Evolutionary conservation across 2,113 vertebrate species (phyloP).

Genomic region (Alaudala cheleensis): DNA sequence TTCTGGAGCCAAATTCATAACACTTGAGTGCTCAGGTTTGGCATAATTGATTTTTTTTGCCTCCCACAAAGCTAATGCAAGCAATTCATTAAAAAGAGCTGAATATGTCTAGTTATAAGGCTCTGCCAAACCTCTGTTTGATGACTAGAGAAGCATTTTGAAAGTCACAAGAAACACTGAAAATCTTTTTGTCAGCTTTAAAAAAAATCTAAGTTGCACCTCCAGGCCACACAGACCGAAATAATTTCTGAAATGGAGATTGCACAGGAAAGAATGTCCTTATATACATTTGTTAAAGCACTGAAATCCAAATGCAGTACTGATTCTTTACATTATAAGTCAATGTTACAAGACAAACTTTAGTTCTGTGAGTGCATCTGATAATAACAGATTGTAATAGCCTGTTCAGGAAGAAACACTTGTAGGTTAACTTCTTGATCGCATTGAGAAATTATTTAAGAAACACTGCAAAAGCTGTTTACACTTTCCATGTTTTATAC

Average conservation of each 20-base stretch:
- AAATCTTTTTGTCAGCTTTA: slow-evolving; percentile 10
- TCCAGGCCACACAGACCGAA: slow-evolving; percentile 50
- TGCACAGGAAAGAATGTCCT: neutral
- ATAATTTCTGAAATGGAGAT: slow-evolving; percentile 11
- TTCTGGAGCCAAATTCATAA: neutral
- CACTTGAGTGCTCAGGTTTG: neutral
- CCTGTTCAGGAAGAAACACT: slow-evolving; percentile 58
- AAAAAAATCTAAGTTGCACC: neutral
- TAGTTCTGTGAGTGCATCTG: neutral
- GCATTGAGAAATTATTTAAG: slow-evolving; percentile 58
- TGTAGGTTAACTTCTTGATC: slow-evolving; percentile 60
- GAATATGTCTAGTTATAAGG: neutral
- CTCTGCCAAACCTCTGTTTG: slow-evolving; percentile 29
- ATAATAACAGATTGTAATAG: slow-evolving; percentile 12
- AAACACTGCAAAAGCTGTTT: slow-evolving; percentile 58
- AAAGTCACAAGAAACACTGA: neutral
- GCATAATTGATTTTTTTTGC: neutral
- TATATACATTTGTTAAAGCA: slow-evolving; percentile 6
- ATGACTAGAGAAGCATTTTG: slow-evolving; percentile 6
- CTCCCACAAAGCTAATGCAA: neutral
- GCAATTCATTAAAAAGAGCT: neutral
- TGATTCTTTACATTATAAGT: slow-evolving; percentile 27
- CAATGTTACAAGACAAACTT: neutral
- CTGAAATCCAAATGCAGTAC: neutral
- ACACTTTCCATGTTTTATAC: slow-evolving; percentile 36